Base-by-base conservation (phyloP, 2,888 invertebrate genomes). In the Patella caerulea region DNA sequence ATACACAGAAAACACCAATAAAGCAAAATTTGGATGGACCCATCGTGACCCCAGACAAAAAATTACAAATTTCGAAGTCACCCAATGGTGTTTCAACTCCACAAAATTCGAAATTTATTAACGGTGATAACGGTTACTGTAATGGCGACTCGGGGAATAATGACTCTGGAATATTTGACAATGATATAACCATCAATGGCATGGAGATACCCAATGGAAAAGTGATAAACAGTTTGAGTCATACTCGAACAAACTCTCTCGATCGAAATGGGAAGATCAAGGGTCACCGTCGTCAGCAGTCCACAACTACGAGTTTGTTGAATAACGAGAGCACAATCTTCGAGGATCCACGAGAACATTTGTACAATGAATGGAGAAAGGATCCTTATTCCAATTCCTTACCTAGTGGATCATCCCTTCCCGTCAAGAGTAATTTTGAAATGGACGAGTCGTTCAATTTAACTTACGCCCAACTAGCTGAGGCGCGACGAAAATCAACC, bases 401-500 rank as follows among this genome's bases (percentile, higher is more conserved):
- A 14, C 84, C 82, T 74, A 82, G 82, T 56, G 83, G 83, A 53
- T 82, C 85, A 17, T 88, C 88, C 17, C 82, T 89, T 19, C 89
- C 89, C 19, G 82, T 86, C 52, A 85, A 87, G 78, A 86, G 83
- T 79, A 84, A 85, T 19, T 89, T 88, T 80, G 85, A 87, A 59
- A 78, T 88, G 78, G 88, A 88, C 77, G 85, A 86, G 72, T 86
- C 86, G 14, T 83, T 86, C 74, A 86, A 88, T 77, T 78, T 88
- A 72, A 89, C 89, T 12, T 89, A 89, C 80, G 88, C 86, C 12
- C 89, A 89, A 81, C 82, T 89, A 75, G 87, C 88, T 7, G 89
- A 88, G 74, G 83, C 84, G 70, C 81, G 89, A 17, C 80, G 89
- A 7, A 84, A 86, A 75, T 84, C 86, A 73, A 83, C 86, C n/a